Base-by-base conservation (phyloP, 2,888 invertebrate genomes). In the Hesperia comma region DNA sequence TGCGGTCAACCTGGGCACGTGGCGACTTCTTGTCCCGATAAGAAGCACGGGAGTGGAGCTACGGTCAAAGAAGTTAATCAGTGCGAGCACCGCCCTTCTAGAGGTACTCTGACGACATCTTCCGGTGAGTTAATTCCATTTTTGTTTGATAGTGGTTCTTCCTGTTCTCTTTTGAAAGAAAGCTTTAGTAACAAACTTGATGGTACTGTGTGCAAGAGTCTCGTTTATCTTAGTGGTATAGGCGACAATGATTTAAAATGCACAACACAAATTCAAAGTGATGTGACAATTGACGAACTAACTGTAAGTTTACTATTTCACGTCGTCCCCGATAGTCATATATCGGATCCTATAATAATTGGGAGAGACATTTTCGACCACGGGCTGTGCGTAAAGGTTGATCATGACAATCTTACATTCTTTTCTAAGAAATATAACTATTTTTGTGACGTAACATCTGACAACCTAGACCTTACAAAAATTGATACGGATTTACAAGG, bases 191-290 rank as follows among this genome's bases (percentile, higher is more conserved):
- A 26, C 26, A 69, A 70, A 46, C 33, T 71, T 26, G 14, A 10
- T 19, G 68, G 69, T 61, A 70, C 73, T 70, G 66, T 61, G 61
- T 62, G 68, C 26, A 72, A 26, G 26, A 70, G 2, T 58, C 32
- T 70, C 6, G 71, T 76, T n/a, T 72, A 68, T 62, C 70, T 76
- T n/a, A 62, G 41, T 12, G 76, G 75, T 32, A 71, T 75, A 32
- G 72, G 71, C 0, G 67, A 68, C 46, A 69, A 74, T 51, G 67
- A 73, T 21, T 56, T 73, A 53, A 6, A 67, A 40, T 69, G 70
- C 15, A 46, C 37, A 0, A 51, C 43, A 3, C 64, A 67, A 58
- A 63, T 70, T 19, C 32, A 43, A 10, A 55, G 61, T 32, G 10
- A 49, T 10, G 54, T 70, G 8, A 63, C 10, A 8, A 67, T 63